These are phyloP conservation scores for Pipistrellus pygmaeus DNA, from an alignment of 2,797 vertebrate species.

Conservation along the genomic window DNA sequence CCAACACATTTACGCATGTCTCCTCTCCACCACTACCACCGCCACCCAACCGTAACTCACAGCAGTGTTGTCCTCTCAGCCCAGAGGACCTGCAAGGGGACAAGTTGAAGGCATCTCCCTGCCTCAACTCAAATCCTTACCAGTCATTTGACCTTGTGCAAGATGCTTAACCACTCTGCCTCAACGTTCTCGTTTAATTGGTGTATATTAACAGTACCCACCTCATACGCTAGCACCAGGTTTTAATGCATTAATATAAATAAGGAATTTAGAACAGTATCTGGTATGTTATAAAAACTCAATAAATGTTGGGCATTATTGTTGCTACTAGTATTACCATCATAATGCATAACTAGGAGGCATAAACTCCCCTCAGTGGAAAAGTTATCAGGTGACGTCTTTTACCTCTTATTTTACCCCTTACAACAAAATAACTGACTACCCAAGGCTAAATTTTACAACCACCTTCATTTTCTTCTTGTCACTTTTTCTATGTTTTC, in stretches of 20 bases:
- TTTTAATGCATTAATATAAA: background rate
- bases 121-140: background rate
- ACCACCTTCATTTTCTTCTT: background rate
- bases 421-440: background rate
- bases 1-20: rapidly evolving
- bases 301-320: background rate
- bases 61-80: background rate
- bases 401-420: background rate
- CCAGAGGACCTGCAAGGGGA: background rate
- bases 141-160: background rate
- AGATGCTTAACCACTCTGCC: background rate
- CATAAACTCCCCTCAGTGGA: background rate
- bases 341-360: background rate
- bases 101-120: background rate
- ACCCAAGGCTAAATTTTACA: background rate
- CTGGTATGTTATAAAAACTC: background rate
- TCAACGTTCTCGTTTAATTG: background rate
- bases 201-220: background rate
- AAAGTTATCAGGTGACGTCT: background rate
- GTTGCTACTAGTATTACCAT: background rate
- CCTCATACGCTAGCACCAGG: background rate
- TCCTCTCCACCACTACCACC: background rate
- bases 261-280: background rate
- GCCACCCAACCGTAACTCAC: background rate
- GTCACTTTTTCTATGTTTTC: background rate